Evolutionary conservation across 2,888 invertebrate genomes (phyloP).

Genomic region (Heliconius cydno): DNA sequence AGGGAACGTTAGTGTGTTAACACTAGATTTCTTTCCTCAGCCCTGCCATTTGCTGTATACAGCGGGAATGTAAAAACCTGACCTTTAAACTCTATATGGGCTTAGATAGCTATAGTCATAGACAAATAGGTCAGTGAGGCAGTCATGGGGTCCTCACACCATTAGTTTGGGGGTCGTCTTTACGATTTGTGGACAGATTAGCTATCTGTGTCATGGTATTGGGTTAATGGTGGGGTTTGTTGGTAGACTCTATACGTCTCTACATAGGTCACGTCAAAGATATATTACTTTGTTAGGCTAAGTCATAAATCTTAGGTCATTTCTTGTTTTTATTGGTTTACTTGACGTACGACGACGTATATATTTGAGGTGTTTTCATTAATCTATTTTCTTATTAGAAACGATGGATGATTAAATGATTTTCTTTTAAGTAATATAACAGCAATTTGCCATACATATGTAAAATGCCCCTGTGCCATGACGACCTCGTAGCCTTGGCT

Average conservation of each 20-base stretch:
- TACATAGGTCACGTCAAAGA: neutral
- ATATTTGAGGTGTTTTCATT: neutral
- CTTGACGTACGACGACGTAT: neutral
- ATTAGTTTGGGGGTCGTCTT: conserved; percentile 68
- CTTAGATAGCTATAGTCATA: conserved; percentile 58
- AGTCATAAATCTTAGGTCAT: neutral
- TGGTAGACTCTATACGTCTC: neutral
- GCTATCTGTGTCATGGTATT: conserved; percentile 43
- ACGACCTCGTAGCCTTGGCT: neutral
- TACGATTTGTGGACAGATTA: conserved; percentile 61
- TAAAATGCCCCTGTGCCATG: too few species aligned
- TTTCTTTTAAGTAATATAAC: too few species aligned
- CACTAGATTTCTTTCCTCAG: too few species aligned
- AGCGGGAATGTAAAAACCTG: neutral
- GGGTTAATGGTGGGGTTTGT: conserved; percentile 29
- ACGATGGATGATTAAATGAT: neutral
- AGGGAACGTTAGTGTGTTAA: neutral
- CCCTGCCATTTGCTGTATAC: neutral
- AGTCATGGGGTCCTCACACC: conserved; percentile 54
- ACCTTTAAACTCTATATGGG: neutral
- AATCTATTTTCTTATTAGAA: neutral
- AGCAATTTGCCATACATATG: too few species aligned
- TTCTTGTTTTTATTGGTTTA: neutral
- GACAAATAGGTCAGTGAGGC: conserved; percentile 55
- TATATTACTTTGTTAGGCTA: neutral